Base-by-base conservation (phyloP, 2,113 vertebrate species). In the Aspiorhynchus laticeps region DNA sequence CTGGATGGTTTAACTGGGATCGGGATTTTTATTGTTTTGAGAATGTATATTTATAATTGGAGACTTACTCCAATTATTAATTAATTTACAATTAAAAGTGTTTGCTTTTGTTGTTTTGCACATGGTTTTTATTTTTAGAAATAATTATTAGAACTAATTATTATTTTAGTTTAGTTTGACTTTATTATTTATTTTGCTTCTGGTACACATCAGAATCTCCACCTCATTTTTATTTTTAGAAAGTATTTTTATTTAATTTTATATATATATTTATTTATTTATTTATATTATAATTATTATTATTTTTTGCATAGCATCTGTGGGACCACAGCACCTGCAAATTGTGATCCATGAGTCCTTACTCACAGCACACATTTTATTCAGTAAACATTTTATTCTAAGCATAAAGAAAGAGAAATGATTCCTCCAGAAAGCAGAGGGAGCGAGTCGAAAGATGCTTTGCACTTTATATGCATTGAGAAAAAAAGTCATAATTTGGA, bases 401-500 rank as follows among this genome's bases (percentile, higher is more conserved):
- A 59, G 21, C 56, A n/a, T 36, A 53, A 36, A 59, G 0, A 59
- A 36, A 56, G 21, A 79, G 1, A 71, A 8, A 71, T 71, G 19
- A 36, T 79, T 53, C 51, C 41, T 79, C 28, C 2, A 56, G 5
- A 79, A 79, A 36, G 51, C 51, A 38, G 48, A 36, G 48, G 12
- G 77, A 56, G 11, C 2, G 19, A 79, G 77, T 56, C 19, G 5
- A 10, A 43, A 14, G 26, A 63, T 7, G n/a, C 82, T 56, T 56
- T 53, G 38, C 41, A 51, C 38, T 86, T 53, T 36, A 17, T 36
- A 69, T 41, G 24, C 76, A 48, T 26, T 46, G 59, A 69, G 26
- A 63, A 59, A 48, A 59, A 61, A 75, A 69, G 63, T 56, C 33
- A 28, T 80, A 15, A 71, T 80, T 86, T 26, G 46, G 19, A 71